Conservation (phyloP, 2,797 vertebrate genomes). For the Amblyraja radiata region DNA sequence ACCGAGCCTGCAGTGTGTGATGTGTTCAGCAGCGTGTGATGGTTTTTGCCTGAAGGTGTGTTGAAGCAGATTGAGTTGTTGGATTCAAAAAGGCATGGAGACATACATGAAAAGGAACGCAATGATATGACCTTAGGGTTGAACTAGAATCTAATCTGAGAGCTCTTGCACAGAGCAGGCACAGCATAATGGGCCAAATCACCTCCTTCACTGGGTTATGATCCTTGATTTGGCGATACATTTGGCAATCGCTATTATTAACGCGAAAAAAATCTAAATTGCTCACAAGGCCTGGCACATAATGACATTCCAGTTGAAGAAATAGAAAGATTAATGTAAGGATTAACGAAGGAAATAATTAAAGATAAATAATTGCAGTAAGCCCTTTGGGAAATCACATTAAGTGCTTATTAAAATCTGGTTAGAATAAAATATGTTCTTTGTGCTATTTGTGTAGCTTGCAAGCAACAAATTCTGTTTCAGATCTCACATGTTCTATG, state of each 20-base stretch:
- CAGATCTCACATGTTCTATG: not conserved
- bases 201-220: not conserved
- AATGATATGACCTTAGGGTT: not conserved
- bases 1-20: no score
- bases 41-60: not conserved
- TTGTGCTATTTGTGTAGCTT: not conserved
- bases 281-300: not conserved
- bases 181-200: not conserved
- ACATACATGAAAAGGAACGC: not conserved
- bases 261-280: not conserved
- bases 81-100: not conserved
- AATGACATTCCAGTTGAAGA: not conserved
- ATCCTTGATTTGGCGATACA: not conserved
- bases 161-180: not conserved
- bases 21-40: no score
- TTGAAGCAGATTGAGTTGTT: not conserved
- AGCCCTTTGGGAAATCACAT: not conserved
- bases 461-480: not conserved
- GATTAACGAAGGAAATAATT: not conserved
- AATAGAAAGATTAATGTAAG: not conserved
- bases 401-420: not conserved
- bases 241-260: not conserved
- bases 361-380: conserved; percentile 16
- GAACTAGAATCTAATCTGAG: not conserved
- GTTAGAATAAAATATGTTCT: not conserved